Percentiles rank a stretch among this genome's conserved stretches.
Conservation (phyloP, 2,888 invertebrate species). For the Chrysina gloriosa region DNA sequence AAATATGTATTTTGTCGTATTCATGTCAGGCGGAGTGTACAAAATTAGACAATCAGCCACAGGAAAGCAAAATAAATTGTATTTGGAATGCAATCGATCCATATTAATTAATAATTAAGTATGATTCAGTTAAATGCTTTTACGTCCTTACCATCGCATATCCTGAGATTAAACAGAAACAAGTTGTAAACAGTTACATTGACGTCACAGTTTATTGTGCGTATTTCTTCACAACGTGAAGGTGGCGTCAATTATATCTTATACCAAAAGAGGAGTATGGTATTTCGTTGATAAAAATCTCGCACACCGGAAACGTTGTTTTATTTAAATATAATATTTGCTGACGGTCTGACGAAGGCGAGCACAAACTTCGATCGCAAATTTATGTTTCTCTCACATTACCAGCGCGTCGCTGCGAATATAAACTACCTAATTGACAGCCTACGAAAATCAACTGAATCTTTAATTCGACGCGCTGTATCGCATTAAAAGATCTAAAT, state of each 20-base stretch:
- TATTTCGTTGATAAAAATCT: conserved; percentile 34
- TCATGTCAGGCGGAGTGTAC: too few species aligned
- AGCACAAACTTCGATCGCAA: conserved; percentile 28
- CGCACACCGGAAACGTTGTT: conserved; percentile 31
- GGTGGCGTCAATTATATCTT: neutral
- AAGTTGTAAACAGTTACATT: conserved; percentile 21
- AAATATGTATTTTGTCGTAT: too few species aligned
- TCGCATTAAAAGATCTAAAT: conserved; percentile 7
- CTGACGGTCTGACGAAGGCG: conserved; percentile 22
- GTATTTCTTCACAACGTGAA: conserved; percentile 6
- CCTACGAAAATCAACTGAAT: conserved; percentile 30
- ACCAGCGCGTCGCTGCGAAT: conserved; percentile 4
- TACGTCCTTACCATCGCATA: too few species aligned
- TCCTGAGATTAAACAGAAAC: neutral
- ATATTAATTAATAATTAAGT: too few species aligned
- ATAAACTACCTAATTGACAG: conserved; percentile 28
- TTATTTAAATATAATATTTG: conserved; percentile 42
- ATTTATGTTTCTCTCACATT: conserved; percentile 37
- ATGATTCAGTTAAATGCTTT: too few species aligned
- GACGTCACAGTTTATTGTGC: conserved; percentile 20
- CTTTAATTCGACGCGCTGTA: conserved; percentile 20
- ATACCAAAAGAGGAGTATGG: conserved; percentile 19
- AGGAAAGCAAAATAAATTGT: too few species aligned
- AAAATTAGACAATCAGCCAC: too few species aligned
- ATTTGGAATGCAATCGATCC: too few species aligned